A percentile compares a stretch with the other conserved stretches of the same genome.
These are phyloP conservation scores for Petrolisthes manimaculis DNA, from an alignment of 2,888 invertebrate species.

Conservation along the genomic window DNA sequence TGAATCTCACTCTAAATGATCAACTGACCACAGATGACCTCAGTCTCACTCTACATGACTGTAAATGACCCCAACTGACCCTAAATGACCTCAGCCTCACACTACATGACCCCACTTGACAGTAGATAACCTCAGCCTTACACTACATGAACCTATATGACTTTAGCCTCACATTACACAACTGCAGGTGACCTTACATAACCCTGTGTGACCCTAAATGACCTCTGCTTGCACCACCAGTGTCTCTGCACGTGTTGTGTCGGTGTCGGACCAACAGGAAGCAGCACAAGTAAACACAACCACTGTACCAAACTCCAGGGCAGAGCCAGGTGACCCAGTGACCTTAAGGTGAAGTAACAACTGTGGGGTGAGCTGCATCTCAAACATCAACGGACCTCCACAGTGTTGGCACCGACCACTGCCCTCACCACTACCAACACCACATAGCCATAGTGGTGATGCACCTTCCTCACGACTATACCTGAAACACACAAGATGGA, in stretches of 20 bases:
- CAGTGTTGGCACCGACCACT: slow-evolving; percentile 76
- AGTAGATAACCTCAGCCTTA: too few relatives aligned
- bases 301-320: slow-evolving; percentile 88
- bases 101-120: too few relatives aligned
- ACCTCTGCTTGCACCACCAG: slow-evolving; percentile 53
- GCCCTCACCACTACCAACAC: slow-evolving; percentile 69
- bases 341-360: slow-evolving; percentile 80
- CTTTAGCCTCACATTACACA: too few relatives aligned
- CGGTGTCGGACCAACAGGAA: slow-evolving; percentile 81
- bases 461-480: slow-evolving; percentile 78
- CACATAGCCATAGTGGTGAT: slow-evolving; percentile 79
- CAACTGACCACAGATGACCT: too few relatives aligned
- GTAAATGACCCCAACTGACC: too few relatives aligned
- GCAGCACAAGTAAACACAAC: slow-evolving; percentile 84
- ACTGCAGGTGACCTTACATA: too few relatives aligned
- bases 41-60: too few relatives aligned
- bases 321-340: slow-evolving; percentile 67
- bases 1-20: too few relatives aligned
- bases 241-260: slow-evolving; percentile 36
- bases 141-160: too few relatives aligned
- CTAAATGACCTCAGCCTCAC: too few relatives aligned
- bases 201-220: slow-evolving; percentile 18
- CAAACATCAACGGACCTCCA: slow-evolving; percentile 80
- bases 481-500: slow-evolving; percentile 69
- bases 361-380: slow-evolving; percentile 86